Percentiles rank a stretch among this genome's conserved stretches.
Conservation (phyloP, 1,140 invertebrate species). For the Euwallacea similis region DNA sequence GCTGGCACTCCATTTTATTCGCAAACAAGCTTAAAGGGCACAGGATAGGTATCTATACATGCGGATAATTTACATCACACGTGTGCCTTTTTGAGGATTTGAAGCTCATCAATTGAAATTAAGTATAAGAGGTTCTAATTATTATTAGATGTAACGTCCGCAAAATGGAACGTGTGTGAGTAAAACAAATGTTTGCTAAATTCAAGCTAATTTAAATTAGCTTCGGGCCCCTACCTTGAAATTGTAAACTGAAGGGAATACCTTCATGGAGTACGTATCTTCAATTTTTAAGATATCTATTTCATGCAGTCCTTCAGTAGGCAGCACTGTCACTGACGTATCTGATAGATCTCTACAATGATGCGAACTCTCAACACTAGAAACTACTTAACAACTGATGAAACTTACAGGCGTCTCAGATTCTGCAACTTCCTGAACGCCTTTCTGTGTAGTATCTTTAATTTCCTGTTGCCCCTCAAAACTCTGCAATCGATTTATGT, state of each 20-base stretch:
- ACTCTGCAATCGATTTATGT: conserved; percentile 57
- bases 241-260: conserved; percentile 81
- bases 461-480: conserved; percentile 67
- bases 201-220: too few relatives aligned
- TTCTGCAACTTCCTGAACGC: conserved; percentile 68
- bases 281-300: conserved; percentile 72
- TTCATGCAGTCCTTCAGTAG: conserved; percentile 71
- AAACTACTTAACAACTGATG: neutral
- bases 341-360: conserved; percentile 69
- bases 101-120: too few relatives aligned
- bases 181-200: too few relatives aligned
- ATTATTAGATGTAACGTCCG: too few relatives aligned
- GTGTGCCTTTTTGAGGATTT: too few relatives aligned
- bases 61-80: too few relatives aligned
- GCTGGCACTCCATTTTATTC: too few relatives aligned
- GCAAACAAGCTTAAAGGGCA: too few relatives aligned
- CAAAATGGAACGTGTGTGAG: too few relatives aligned
- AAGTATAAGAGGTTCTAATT: too few relatives aligned
- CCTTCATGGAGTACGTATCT: conserved; percentile 71
- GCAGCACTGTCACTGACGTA: conserved; percentile 73
- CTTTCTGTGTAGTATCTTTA: conserved; percentile 64
- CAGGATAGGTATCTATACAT: too few relatives aligned
- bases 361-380: neutral
- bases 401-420: conserved; percentile 65
- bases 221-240: conserved; percentile 62